Percentiles rank a stretch among this genome's conserved stretches.
These are phyloP conservation scores for Carcina quercana DNA, from an alignment of 2,888 invertebrate species.

Conservation along the genomic window DNA sequence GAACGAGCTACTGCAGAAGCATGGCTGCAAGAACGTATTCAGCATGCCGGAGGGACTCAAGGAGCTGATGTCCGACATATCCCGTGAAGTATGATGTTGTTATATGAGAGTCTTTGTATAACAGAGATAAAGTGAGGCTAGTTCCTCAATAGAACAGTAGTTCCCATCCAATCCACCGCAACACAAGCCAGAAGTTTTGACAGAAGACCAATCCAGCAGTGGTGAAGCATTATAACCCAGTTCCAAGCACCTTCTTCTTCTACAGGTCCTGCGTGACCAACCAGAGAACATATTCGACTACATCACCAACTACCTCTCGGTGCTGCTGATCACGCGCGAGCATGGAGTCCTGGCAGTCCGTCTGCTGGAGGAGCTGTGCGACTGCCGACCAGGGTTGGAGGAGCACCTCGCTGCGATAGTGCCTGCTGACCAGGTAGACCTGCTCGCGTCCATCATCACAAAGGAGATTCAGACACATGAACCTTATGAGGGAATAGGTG, in stretches of 20 bases:
- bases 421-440: slow-evolving; percentile 21
- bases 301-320: slow-evolving; percentile 83
- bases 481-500: slow-evolving; percentile 45
- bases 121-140: too few species aligned
- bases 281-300: slow-evolving; percentile 79
- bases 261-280: slow-evolving; percentile 79
- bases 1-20: slow-evolving; percentile 60
- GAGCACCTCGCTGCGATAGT: slow-evolving; percentile 48
- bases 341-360: slow-evolving; percentile 56
- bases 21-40: slow-evolving; percentile 60
- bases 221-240: too few species aligned
- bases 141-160: too few species aligned
- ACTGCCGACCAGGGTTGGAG: slow-evolving; percentile 51
- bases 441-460: slow-evolving; percentile 44
- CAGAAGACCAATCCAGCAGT: too few species aligned
- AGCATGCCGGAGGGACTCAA: slow-evolving; percentile 79
- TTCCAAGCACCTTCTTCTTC: neutral
- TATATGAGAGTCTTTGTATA: too few species aligned
- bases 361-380: slow-evolving; percentile 58
- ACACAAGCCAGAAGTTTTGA: too few species aligned
- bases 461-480: slow-evolving; percentile 41
- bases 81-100: slow-evolving; percentile 83
- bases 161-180: too few species aligned
- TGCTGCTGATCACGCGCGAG: slow-evolving; percentile 80
- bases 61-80: slow-evolving; percentile 83